Conservation (phyloP, 2,888 invertebrate genomes). For the Autographa pulchrina region DNA sequence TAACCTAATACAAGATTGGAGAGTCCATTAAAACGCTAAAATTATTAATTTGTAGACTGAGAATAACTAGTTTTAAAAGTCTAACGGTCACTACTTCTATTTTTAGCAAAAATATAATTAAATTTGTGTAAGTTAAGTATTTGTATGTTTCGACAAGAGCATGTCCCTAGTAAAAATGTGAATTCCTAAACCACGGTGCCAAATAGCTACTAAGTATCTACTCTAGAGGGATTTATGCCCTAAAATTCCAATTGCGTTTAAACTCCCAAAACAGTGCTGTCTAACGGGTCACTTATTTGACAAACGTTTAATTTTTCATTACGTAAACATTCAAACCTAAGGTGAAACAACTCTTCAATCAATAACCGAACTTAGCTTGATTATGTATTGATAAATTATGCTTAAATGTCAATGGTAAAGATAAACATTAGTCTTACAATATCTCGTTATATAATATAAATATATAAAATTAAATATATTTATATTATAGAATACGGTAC, state of each 20-base stretch:
- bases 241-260: background rate
- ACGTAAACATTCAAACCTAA: constrained; percentile 3
- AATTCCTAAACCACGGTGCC: too few relatives aligned
- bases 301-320: background rate
- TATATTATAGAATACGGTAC: background rate
- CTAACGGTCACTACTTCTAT: too few relatives aligned
- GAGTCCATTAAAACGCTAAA: background rate
- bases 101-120: too few relatives aligned
- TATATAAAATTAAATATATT: too few relatives aligned
- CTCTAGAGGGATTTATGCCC: too few relatives aligned
- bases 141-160: too few relatives aligned
- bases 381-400: constrained; percentile 22
- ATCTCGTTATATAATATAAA: too few relatives aligned
- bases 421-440: constrained; percentile 10
- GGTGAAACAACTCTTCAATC: constrained; percentile 6
- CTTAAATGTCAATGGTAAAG: constrained; percentile 42
- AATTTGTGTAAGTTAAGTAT: too few relatives aligned
- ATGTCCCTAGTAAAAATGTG: too few relatives aligned
- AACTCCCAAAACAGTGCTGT: background rate
- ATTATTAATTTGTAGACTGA: too few relatives aligned
- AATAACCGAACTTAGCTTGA: constrained; percentile 8
- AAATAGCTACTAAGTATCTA: too few relatives aligned
- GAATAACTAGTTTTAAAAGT: too few relatives aligned
- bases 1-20: background rate
- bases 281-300: background rate